Conservation (phyloP, 2,113 vertebrate species). For the Chitala chitala region DNA sequence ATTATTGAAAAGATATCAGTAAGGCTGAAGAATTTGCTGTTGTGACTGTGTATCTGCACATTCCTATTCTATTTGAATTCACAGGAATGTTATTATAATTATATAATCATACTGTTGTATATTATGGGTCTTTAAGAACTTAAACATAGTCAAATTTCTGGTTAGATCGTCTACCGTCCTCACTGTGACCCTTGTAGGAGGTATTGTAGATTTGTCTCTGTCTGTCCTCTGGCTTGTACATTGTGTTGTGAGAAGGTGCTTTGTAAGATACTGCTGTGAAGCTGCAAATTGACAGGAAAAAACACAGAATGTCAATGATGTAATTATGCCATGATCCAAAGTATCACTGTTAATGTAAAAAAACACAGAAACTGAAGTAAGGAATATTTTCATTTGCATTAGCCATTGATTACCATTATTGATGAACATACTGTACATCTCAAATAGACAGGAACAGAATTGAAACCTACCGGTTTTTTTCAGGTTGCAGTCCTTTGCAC, state of each 20-base stretch:
- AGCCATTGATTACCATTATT: neutral
- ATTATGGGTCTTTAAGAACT: constrained; percentile 9
- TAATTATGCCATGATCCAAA: neutral
- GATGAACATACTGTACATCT: neutral
- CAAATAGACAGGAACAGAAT: neutral
- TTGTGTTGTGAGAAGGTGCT: constrained; percentile 60
- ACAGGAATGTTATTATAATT: too few species aligned
- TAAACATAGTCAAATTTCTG: constrained; percentile 85
- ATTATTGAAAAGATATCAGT: too few species aligned
- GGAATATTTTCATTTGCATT: neutral
- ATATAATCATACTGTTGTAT: too few species aligned
- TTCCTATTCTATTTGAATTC: too few species aligned
- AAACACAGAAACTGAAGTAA: too few species aligned
- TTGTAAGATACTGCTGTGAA: constrained; percentile 79
- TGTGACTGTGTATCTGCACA: too few species aligned
- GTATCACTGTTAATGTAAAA: neutral
- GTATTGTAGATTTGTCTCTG: constrained; percentile 36
- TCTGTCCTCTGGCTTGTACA: constrained; percentile 60
- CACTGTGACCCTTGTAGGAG: constrained; percentile 61
- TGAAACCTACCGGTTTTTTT: constrained; percentile 69
- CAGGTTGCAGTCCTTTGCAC: constrained; percentile 68
- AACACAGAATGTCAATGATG: neutral
- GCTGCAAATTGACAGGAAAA: constrained; percentile 46
- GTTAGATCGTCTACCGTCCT: constrained; percentile 64
- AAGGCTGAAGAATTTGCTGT: too few species aligned